Percentiles rank a stretch among this genome's conserved stretches.
These are phyloP conservation scores for Ctena decussata DNA, from an alignment of 2,888 invertebrate species.

Conservation along the genomic window DNA sequence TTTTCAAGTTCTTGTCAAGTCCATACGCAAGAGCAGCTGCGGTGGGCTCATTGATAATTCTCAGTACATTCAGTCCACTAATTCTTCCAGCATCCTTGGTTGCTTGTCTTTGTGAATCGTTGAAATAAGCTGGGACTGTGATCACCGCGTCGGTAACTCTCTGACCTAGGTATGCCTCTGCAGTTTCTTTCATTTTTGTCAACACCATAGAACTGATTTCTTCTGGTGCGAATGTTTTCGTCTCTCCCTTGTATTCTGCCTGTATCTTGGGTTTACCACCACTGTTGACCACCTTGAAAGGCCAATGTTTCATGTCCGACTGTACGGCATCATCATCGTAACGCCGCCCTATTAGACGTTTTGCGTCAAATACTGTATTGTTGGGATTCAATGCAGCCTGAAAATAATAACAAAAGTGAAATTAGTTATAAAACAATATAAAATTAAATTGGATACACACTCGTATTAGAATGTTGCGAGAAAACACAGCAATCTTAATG, in stretches of 20 bases:
- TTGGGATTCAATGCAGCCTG: slow-evolving; percentile 90
- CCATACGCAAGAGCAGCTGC: slow-evolving; percentile 88
- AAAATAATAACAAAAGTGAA: too few relatives aligned
- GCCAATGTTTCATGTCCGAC: slow-evolving; percentile 82
- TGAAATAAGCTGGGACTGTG: slow-evolving; percentile 86
- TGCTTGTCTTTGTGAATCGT: slow-evolving; percentile 89
- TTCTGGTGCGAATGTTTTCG: slow-evolving; percentile 95
- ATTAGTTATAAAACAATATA: too few relatives aligned
- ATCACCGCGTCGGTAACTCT: slow-evolving; percentile 83
- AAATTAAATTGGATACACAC: too few relatives aligned
- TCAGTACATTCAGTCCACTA: slow-evolving; percentile 87
- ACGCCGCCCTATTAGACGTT: slow-evolving; percentile 81
- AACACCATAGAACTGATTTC: slow-evolving; percentile 97
- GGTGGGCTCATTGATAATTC: slow-evolving; percentile 90
- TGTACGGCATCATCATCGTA: slow-evolving; percentile 78
- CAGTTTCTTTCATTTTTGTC: slow-evolving; percentile 93
- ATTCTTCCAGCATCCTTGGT: slow-evolving; percentile 87
- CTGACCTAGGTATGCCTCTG: slow-evolving; percentile 89
- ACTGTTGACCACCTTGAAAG: slow-evolving; percentile 77
- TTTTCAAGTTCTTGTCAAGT: slow-evolving; percentile 87
- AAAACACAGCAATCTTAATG: too few relatives aligned
- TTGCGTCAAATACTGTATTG: slow-evolving; percentile 90
- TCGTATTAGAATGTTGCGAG: too few relatives aligned
- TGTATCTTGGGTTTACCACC: slow-evolving; percentile 80
- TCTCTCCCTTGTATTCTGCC: slow-evolving; percentile 91